phyloP scores from a whole-genome alignment of 2,888 invertebrate genomes.

The Sericinus montela region DNA sequence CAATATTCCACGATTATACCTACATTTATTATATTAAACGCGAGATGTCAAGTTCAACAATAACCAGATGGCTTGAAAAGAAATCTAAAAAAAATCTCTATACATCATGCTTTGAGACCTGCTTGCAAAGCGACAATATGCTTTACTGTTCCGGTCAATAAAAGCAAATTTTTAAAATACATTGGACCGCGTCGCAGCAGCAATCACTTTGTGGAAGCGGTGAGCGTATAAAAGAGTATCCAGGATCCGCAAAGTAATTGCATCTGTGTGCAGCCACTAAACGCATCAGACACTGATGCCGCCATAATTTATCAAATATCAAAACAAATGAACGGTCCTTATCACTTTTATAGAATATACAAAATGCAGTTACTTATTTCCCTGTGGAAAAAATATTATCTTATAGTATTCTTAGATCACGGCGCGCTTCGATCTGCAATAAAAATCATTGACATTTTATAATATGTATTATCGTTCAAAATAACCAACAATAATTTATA shows the following conservation, averaged over 20 bases:
- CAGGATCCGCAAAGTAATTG: slow-evolving; percentile 76
- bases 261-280: slow-evolving; percentile 62
- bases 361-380: slow-evolving; percentile 81
- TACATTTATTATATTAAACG: slow-evolving; percentile 23
- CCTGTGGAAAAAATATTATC: slow-evolving; percentile 80
- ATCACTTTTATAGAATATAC: slow-evolving; percentile 80
- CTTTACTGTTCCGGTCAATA: slow-evolving; percentile 61
- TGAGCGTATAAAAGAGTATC: slow-evolving; percentile 75
- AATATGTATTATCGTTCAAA: too few species aligned
- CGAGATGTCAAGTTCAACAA: slow-evolving; percentile 26
- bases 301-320: slow-evolving; percentile 76
- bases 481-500: background rate
- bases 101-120: slow-evolving; percentile 74
- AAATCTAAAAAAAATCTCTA: slow-evolving; percentile 75
- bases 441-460: slow-evolving; percentile 29
- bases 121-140: slow-evolving; percentile 64
- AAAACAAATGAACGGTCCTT: slow-evolving; percentile 78
- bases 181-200: slow-evolving; percentile 61
- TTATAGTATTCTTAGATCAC: slow-evolving; percentile 80
- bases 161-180: slow-evolving; percentile 67
- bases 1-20: slow-evolving; percentile 24
- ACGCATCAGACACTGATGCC: slow-evolving; percentile 70
- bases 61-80: slow-evolving; percentile 69
- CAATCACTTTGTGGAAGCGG: slow-evolving; percentile 74
- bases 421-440: slow-evolving; percentile 76